A percentile compares a stretch with the other conserved stretches of the same genome.
Conservation (phyloP, 2,888 invertebrate species). For the Cephus spinipes region DNA sequence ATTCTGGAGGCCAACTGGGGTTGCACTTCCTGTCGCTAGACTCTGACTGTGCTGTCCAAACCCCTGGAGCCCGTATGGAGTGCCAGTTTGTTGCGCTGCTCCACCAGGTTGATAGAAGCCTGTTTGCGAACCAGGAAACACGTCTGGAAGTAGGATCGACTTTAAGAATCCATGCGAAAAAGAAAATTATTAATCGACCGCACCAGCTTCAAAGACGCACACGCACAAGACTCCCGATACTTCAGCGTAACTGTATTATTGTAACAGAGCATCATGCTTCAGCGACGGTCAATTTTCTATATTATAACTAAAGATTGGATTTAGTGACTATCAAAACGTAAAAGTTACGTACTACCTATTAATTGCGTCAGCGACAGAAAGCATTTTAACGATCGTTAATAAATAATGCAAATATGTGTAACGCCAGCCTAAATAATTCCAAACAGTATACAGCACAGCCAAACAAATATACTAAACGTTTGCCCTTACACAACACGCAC, state of each 20-base stretch:
- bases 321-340: background rate
- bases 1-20: constrained; percentile 68
- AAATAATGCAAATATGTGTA: background rate
- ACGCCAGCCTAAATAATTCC: background rate
- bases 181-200: background rate
- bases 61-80: constrained; percentile 65
- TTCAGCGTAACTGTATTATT: background rate
- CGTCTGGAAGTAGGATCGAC: constrained; percentile 46
- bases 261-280: background rate
- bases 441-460: background rate
- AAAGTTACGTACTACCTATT: background rate
- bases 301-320: background rate
- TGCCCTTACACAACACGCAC: background rate
- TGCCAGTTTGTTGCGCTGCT: constrained; percentile 63
- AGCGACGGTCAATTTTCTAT: background rate
- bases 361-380: background rate
- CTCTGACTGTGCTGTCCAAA: constrained; percentile 65
- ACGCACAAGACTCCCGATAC: background rate
- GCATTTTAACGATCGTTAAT: background rate
- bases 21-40: constrained; percentile 62
- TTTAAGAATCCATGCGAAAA: background rate
- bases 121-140: constrained; percentile 63
- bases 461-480: background rate
- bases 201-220: background rate
- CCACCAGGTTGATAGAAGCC: constrained; percentile 64